Evolutionary conservation across 1,140 invertebrate species (phyloP).

Genomic region (Drosophila azteca): DNA sequence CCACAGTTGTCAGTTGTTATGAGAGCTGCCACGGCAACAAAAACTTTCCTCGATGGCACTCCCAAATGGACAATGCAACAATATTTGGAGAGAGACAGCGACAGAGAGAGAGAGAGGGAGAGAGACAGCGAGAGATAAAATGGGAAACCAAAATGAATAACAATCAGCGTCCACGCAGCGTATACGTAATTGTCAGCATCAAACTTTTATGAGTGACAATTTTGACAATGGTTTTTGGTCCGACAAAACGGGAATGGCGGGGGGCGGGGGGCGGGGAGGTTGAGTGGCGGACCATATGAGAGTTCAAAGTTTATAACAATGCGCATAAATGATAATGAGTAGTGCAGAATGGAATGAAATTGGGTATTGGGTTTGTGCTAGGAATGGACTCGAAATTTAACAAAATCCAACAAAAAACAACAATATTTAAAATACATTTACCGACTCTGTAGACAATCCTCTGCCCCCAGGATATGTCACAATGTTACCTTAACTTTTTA

Average conservation of each 20-base stretch:
- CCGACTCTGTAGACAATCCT: not conserved
- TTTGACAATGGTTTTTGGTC: slow-evolving; percentile 53
- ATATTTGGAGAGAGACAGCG: slow-evolving; percentile 38
- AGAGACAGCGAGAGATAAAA: slow-evolving; percentile 3
- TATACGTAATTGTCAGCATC: slow-evolving; percentile 70
- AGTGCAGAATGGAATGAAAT: slow-evolving; percentile 2
- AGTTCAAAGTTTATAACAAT: slow-evolving; percentile 42
- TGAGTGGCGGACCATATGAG: not conserved
- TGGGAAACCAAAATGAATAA: slow-evolving; percentile 44
- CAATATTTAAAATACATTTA: no score
- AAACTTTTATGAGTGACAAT: slow-evolving; percentile 80
- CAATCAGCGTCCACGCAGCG: slow-evolving; percentile 69
- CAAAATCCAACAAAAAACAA: not conserved
- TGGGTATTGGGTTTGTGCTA: not conserved
- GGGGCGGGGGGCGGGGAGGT: slow-evolving; percentile 9
- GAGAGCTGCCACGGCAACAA: slow-evolving; percentile 37
- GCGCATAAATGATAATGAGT: slow-evolving; percentile 55
- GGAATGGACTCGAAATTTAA: not conserved
- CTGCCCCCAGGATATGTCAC: not conserved
- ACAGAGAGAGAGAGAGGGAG: not conserved
- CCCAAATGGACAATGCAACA: slow-evolving; percentile 59
- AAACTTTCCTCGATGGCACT: slow-evolving; percentile 63
- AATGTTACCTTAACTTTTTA: slow-evolving; percentile 10
- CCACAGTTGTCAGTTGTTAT: slow-evolving; percentile 75
- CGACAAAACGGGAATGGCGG: slow-evolving; percentile 2